These are phyloP conservation scores for Sebastes hubbsi DNA, from an alignment of 2,797 vertebrate species.

Conservation along the genomic window DNA sequence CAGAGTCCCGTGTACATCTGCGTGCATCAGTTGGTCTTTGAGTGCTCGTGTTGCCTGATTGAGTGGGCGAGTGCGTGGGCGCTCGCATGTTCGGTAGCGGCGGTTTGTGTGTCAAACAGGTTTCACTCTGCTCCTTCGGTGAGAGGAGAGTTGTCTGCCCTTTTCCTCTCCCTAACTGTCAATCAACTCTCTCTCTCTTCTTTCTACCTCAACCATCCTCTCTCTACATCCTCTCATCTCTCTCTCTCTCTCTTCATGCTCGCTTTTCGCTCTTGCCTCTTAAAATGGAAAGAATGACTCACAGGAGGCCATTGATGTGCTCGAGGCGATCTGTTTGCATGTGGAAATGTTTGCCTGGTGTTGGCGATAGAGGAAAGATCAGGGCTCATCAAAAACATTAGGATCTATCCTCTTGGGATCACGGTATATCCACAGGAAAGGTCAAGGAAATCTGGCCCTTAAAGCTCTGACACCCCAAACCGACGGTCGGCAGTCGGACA, in stretches of 20 bases:
- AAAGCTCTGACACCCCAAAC: no score
- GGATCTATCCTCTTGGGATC: background rate
- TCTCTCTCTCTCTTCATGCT: background rate
- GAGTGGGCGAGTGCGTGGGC: conserved; percentile 49
- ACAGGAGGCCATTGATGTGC: background rate
- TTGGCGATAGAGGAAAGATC: background rate
- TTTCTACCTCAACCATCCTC: background rate
- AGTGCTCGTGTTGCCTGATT: conserved; percentile 28
- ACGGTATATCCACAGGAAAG: no score
- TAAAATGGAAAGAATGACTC: conserved; percentile 13
- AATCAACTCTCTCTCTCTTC: conserved; percentile 28
- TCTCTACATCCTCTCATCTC: background rate
- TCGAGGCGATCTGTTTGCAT: background rate
- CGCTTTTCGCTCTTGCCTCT: background rate
- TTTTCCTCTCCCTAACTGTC: conserved; percentile 48
- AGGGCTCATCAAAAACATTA: background rate
- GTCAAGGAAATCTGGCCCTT: background rate
- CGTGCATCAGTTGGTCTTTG: conserved; percentile 24
- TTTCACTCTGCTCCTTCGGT: conserved; percentile 53
- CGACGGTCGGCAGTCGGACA: no score
- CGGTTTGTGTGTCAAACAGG: conserved; percentile 29
- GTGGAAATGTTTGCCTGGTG: background rate
- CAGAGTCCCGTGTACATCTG: conserved; percentile 15
- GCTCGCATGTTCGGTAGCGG: conserved; percentile 21
- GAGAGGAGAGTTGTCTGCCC: conserved; percentile 56